phyloP scores from a whole-genome alignment of 2,113 vertebrate species.

The Lethenteron reissneri region DNA sequence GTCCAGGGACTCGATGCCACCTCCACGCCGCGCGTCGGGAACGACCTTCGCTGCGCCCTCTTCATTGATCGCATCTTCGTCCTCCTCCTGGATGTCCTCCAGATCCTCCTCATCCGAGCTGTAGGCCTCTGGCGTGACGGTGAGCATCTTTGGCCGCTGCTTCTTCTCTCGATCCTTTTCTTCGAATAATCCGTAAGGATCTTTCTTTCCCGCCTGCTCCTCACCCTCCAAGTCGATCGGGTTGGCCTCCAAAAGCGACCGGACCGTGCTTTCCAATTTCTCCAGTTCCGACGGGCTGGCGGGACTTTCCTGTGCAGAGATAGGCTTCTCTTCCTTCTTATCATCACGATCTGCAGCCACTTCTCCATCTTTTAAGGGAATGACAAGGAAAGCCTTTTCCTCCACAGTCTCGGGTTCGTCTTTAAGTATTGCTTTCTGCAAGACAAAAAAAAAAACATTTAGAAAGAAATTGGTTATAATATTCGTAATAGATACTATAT shows the following conservation, averaged over 20 bases:
- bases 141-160: constrained; percentile 31
- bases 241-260: constrained; percentile 74
- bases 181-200: constrained; percentile 17
- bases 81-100: constrained; percentile 20
- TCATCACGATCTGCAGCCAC: too few species aligned
- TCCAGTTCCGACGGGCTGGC: constrained; percentile 65
- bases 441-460: too few species aligned
- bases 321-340: constrained; percentile 19
- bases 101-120: constrained; percentile 43
- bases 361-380: too few species aligned
- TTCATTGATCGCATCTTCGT: constrained; percentile 11
- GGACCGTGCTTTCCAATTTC: constrained; percentile 69
- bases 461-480: too few species aligned
- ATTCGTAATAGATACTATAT: too few species aligned
- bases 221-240: constrained; percentile 23
- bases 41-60: too few species aligned
- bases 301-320: constrained; percentile 38
- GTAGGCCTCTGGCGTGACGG: constrained; percentile 28
- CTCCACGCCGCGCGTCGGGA: too few species aligned
- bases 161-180: constrained; percentile 20
- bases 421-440: too few species aligned
- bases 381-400: too few species aligned
- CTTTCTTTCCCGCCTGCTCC: constrained; percentile 21
- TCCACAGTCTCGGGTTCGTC: too few species aligned
- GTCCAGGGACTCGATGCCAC: constrained; percentile 15